Evolutionary conservation across 2,888 invertebrate genomes (phyloP), one percentile per base, ranked within the genome.

Genomic region (Drosophila nigricruria): DNA sequence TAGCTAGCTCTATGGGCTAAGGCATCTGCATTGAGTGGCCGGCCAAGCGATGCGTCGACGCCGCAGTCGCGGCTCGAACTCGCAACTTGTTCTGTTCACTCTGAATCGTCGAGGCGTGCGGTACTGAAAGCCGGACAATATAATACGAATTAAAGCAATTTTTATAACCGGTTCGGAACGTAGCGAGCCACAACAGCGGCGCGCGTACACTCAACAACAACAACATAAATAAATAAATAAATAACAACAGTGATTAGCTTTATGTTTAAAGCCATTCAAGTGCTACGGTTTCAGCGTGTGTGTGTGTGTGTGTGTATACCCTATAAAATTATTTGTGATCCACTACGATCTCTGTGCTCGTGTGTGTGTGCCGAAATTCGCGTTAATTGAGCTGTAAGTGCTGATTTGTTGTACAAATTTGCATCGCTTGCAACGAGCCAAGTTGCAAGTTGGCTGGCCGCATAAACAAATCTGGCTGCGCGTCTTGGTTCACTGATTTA

Each of bases 401-500:
- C 81, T 67, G 77, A 82, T 85, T 88, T 88, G 88, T 82, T 56
- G 60, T 71, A 82, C 82, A 82, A 83, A 83, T 83, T 88, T 79
- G 88, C 88, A 88, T 79, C 76, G 75, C 67, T 76, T 67, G 79
- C 63, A 59, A 52, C 59, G 61, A 40, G 47, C 40, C 63, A 32
- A 47, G 49, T 20, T 25, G 58, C 50, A 30, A 42, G 52, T 40
- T 53, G 36, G 47, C 57, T 57, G 57, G 72, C 66, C 69, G 74
- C 83, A 85, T 85, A 85, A 89, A 86, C 86, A 87, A 87, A 87
- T 87, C 88, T 89, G 86, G 89, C 81, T 65, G 75, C 70, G 83
- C 80, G 85, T 87, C 82, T 87, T 87, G 86, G 81, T 87, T 87
- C 90, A 89, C 90, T 89, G 90, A 87, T 89, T 87, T 89, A 86